Base-by-base conservation (phyloP, 2,797 vertebrate species). In the Pangasius djambal region DNA sequence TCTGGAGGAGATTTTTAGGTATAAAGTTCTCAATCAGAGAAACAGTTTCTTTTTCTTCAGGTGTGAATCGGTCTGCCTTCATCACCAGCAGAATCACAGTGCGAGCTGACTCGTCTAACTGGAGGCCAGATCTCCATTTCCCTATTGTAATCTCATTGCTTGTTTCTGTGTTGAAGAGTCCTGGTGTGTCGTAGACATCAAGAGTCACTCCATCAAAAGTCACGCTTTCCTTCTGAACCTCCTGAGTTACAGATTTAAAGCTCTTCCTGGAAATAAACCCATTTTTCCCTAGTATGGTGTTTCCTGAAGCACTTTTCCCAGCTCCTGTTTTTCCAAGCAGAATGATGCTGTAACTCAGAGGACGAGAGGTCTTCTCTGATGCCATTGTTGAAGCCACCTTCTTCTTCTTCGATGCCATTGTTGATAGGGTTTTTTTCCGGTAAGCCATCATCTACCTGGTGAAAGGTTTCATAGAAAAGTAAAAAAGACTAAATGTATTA, bases 81-180 rank as follows among this genome's bases (percentile, higher is more conserved):
- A 85, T 72, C n/a, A 85, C 83, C 83, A 72, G 8, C n/a, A 85
- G 67, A 25, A 72, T 7, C 50, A 72, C 83, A 40, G n/a, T 85
- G 16, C 28, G 22, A 2, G 4, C 3, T 70, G 48, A 9, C 15
- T 70, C n/a, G 18, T 85, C 83, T 48, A 55, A 16, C 28, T 69
- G 63, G 2, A 67, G n/a, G 12, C 16, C 25, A 31, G 44, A 2
- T 0, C 31, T 12, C 61, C 37, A 67, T 28, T 84, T 28, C 1
- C 1, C 20, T 48, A 50, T 1, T 0, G 48, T 6, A 4, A 28
- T 10, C 5, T 69, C 59, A 28, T 65, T 44, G 82, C 22, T 40
- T 20, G 0, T 48, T 67, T 65, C 44, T 69, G 40, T 13, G 5
- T 70, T 52, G 52, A 81, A 81, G 50, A 81, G 50, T 81, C 52